Evolutionary conservation across 2,113 vertebrate species (phyloP).

Genomic region (Bettongia penicillata): DNA sequence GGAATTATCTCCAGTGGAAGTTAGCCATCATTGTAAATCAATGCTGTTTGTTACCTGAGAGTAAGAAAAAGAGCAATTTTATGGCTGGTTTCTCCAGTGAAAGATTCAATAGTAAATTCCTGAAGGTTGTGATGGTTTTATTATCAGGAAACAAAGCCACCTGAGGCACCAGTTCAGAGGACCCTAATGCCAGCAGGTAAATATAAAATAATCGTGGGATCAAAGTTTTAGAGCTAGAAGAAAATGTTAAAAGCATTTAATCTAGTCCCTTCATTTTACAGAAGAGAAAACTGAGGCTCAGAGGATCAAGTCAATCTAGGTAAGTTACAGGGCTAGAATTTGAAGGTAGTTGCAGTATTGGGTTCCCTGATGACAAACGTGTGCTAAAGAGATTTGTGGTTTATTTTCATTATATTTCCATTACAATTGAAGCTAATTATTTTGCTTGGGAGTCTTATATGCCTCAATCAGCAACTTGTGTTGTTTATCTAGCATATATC

Average conservation of each 20-base stretch:
- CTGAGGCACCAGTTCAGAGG: conserved; percentile 3
- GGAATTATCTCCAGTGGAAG: conserved; percentile 43
- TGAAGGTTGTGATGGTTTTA: conserved; percentile 43
- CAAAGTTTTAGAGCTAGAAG: neutral
- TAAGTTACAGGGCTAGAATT: neutral
- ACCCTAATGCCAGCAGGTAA: neutral
- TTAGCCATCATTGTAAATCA: conserved; percentile 53
- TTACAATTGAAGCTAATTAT: conserved; percentile 21
- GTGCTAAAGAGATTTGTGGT: neutral
- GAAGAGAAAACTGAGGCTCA: neutral
- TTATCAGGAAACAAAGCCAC: conserved; percentile 47
- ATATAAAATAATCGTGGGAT: neutral
- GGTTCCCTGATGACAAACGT: neutral
- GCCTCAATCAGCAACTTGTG: conserved; percentile 4
- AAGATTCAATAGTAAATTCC: conserved; percentile 62
- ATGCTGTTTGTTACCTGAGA: conserved; percentile 48
- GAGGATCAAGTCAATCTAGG: neutral
- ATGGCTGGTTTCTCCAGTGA: conserved; percentile 47
- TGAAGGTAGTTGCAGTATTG: no score
- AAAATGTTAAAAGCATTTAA: neutral
- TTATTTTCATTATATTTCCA: neutral
- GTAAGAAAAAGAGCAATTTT: conserved; percentile 42
- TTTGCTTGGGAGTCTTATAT: conserved; percentile 28
- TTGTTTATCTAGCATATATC: conserved; percentile 5
- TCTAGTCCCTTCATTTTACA: neutral